Conservation (phyloP, 30 jellyfish, hydroid and myxozoan genomes). For the Turritopsis rubra region DNA sequence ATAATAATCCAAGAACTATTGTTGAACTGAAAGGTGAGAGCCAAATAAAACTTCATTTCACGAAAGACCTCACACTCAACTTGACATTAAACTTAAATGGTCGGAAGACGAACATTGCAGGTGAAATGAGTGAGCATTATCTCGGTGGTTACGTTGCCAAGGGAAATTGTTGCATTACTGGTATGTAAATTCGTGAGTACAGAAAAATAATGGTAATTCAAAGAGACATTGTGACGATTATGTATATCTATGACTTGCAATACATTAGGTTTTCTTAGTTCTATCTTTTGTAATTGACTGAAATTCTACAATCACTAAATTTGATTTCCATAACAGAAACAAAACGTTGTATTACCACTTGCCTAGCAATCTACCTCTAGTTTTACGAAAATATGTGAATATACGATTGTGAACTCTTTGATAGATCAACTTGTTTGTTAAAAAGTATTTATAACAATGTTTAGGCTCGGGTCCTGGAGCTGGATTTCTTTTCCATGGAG, state of each 20-base stretch:
- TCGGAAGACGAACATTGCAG: background rate
- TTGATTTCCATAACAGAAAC: no score
- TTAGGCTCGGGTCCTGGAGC: constrained; percentile 12
- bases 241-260: no score
- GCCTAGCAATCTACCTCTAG: no score
- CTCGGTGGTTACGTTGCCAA: background rate
- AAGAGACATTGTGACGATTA: no score
- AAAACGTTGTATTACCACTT: no score
- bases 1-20: background rate
- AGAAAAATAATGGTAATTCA: no score
- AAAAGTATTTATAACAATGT: background rate
- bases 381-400: no score
- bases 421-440: background rate
- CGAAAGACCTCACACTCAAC: background rate
- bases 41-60: background rate
- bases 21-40: background rate
- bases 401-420: no score
- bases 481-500: constrained; percentile 14
- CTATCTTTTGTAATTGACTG: no score
- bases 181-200: background rate
- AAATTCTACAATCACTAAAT: no score
- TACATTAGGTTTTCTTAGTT: no score
- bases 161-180: background rate
- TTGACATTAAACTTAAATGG: background rate
- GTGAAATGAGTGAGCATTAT: background rate